Evolutionary conservation across 2,888 invertebrate species (phyloP).

Genomic region (Glyphotaelius pellucidus): DNA sequence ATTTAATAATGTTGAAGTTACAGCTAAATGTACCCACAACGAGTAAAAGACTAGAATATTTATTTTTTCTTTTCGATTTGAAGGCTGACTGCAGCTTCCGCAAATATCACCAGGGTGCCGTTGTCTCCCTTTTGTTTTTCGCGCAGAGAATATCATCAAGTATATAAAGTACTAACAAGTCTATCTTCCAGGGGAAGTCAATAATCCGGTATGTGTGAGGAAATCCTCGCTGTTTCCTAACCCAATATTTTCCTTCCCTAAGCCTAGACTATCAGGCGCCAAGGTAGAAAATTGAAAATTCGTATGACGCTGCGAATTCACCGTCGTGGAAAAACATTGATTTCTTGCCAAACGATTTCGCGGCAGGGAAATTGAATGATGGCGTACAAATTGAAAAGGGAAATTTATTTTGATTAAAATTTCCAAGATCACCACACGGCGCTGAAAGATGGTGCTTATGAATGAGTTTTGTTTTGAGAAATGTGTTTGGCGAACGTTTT

Average conservation of each 20-base stretch:
- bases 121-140: not conserved
- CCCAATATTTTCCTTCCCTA: constrained; percentile 51
- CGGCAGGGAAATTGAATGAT: constrained; percentile 56
- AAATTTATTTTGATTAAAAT: constrained; percentile 60
- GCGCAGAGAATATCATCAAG: constrained; percentile 2
- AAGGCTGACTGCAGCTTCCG: not conserved
- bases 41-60: not conserved
- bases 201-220: constrained; percentile 51
- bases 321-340: constrained; percentile 49
- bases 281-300: constrained; percentile 55
- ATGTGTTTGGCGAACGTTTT: not conserved
- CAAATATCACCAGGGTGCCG: not conserved
- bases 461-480: constrained; percentile 16
- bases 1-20: not conserved
- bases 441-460: not conserved
- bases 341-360: constrained; percentile 53
- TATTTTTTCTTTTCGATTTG: not conserved
- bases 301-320: constrained; percentile 48
- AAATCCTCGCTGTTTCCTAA: constrained; percentile 38
- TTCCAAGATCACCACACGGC: constrained; percentile 18
- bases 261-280: constrained; percentile 49
- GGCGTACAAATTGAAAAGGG: constrained; percentile 50
- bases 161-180: constrained; percentile 29
- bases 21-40: not conserved
- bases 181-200: constrained; percentile 36